phyloP scores from a whole-genome alignment of 2,113 vertebrate species.

The Caretta caretta region DNA sequence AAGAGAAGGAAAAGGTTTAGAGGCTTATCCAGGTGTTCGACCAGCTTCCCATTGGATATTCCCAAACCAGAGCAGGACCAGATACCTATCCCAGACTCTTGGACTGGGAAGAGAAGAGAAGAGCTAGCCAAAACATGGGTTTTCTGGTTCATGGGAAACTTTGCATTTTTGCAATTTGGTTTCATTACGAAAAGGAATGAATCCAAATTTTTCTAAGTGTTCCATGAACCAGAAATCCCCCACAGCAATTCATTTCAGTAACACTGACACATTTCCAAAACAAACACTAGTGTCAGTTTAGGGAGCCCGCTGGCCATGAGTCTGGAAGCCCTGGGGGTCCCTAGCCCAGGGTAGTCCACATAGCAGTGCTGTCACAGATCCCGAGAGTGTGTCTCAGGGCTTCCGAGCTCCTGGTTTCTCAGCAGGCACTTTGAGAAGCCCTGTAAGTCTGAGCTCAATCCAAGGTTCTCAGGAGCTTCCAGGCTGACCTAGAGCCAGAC shows the following conservation, averaged over 20 bases:
- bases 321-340: background rate
- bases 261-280: no score
- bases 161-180: background rate
- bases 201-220: background rate
- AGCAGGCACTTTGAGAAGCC: background rate
- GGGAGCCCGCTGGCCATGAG: background rate
- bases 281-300: background rate
- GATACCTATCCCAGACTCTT: background rate
- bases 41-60: background rate
- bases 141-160: background rate
- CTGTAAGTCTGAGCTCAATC: background rate
- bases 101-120: background rate
- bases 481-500: background rate
- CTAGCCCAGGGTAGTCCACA: background rate
- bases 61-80: background rate
- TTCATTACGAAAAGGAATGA: background rate
- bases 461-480: background rate
- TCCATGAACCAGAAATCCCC: background rate
- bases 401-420: background rate
- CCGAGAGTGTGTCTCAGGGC: background rate
- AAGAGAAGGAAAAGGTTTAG: conserved; percentile 16
- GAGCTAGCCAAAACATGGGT: background rate
- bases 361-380: background rate
- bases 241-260: background rate
- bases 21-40: background rate